phyloP scores from a whole-genome alignment of 1,140 invertebrate species.

The Scaptodrosophila lebanonensis region DNA sequence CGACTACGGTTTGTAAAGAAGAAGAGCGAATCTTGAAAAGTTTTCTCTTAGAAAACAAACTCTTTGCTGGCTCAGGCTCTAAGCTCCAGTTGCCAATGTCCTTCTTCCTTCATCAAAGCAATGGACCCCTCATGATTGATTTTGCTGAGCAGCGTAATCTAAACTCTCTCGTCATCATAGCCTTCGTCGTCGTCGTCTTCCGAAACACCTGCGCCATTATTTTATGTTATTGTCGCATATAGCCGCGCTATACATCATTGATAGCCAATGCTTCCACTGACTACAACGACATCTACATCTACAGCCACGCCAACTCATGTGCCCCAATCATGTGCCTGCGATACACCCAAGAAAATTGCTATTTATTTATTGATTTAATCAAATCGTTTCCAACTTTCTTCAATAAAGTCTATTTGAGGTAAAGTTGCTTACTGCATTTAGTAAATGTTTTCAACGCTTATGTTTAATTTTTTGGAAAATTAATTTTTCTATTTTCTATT shows the following conservation, averaged over 20 bases:
- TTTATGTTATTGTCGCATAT: conserved; percentile 70
- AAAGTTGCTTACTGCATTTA: too few relatives aligned
- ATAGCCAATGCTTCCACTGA: conserved; percentile 51
- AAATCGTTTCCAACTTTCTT: too few relatives aligned
- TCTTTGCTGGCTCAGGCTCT: too few relatives aligned
- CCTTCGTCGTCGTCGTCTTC: conserved; percentile 21
- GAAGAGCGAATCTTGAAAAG: too few relatives aligned
- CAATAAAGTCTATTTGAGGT: too few relatives aligned
- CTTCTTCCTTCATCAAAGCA: conserved; percentile 1
- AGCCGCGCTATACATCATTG: conserved; percentile 60
- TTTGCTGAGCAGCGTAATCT: conserved; percentile 43
- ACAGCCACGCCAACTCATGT: conserved; percentile 52
- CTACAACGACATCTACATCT: conserved; percentile 16
- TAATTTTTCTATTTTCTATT: too few relatives aligned
- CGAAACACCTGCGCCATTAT: conserved; percentile 69
- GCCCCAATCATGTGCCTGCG: conserved; percentile 28
- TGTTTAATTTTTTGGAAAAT: too few relatives aligned
- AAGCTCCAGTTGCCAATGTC: too few relatives aligned
- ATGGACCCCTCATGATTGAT: conserved; percentile 53
- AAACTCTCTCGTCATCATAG: conserved; percentile 39
- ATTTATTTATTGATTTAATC: conserved; percentile 28
- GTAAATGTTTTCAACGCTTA: too few relatives aligned
- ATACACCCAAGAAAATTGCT: not conserved
- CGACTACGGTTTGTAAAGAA: too few relatives aligned
- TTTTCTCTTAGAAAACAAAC: too few relatives aligned